These are phyloP conservation scores for Cecropterus lyciades DNA, from an alignment of 1,140 invertebrate species.

Conservation along the genomic window DNA sequence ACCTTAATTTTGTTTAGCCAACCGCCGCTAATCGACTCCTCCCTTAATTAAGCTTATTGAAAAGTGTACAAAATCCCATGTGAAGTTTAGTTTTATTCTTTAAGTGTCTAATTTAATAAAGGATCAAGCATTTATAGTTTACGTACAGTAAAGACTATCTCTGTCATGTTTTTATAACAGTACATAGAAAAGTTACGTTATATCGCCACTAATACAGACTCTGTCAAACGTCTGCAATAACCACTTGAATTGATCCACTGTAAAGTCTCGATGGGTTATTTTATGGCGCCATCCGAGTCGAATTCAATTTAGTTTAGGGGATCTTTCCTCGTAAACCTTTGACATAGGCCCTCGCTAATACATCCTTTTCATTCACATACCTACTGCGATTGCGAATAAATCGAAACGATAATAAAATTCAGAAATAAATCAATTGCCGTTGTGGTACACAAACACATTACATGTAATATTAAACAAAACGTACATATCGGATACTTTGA, in stretches of 20 bases:
- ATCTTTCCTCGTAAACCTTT: constrained; percentile 65
- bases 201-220: not conserved
- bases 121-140: not conserved
- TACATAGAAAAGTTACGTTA: constrained; percentile 9
- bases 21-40: no score
- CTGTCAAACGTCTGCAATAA: constrained; percentile 40
- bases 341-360: constrained; percentile 48
- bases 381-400: constrained; percentile 35
- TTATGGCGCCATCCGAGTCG: constrained; percentile 69
- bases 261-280: constrained; percentile 59
- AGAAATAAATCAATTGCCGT: constrained; percentile 38
- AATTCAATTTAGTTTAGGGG: constrained; percentile 77
- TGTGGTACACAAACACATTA: constrained; percentile 27
- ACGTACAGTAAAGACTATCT: constrained; percentile 9
- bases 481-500: no score
- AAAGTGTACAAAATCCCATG: no score
- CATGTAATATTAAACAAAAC: no score
- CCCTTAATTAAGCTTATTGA: no score
- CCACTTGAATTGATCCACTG: constrained; percentile 50
- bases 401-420: constrained; percentile 38
- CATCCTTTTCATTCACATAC: constrained; percentile 31
- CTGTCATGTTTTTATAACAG: not conserved
- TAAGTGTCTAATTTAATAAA: no score
- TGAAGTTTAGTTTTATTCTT: no score
- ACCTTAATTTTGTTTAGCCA: no score